phyloP scores from a whole-genome alignment of 2,797 vertebrate genomes.

The Hafferia zeledoni region DNA sequence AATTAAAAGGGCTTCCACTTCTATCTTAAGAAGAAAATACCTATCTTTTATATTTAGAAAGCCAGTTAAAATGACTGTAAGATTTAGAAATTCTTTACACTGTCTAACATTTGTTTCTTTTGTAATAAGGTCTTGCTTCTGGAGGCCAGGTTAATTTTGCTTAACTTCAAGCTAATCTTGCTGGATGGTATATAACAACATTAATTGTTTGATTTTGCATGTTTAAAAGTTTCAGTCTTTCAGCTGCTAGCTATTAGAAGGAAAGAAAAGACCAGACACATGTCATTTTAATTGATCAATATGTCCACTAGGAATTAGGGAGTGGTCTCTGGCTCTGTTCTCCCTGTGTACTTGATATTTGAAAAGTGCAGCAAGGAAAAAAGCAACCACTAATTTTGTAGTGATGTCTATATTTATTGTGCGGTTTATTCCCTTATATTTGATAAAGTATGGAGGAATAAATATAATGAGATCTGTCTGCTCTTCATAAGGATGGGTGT shows the following conservation, averaged over 20 bases:
- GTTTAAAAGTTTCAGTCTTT: slow-evolving; percentile 48
- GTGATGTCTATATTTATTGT: not conserved
- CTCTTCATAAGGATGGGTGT: not conserved
- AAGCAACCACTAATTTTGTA: not conserved
- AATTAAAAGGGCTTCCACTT: not conserved
- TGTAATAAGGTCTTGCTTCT: slow-evolving; percentile 12
- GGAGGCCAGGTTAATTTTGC: not conserved
- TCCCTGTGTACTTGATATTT: slow-evolving; percentile 47
- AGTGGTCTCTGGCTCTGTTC: slow-evolving; percentile 76
- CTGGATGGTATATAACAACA: not conserved
- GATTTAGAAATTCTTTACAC: slow-evolving; percentile 20
- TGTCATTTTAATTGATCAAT: slow-evolving; percentile 76
- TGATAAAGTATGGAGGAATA: not conserved
- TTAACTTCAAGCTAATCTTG: not conserved
- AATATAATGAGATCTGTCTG: not conserved
- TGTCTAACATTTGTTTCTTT: slow-evolving; percentile 18
- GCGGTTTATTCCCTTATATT: not conserved
- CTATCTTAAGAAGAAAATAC: not conserved
- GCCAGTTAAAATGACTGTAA: not conserved
- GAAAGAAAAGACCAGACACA: slow-evolving; percentile 72
- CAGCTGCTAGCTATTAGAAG: slow-evolving; percentile 53
- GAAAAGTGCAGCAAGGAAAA: slow-evolving; percentile 45
- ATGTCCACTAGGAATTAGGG: slow-evolving; percentile 79
- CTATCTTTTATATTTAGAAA: not conserved
- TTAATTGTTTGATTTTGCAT: slow-evolving; percentile 60